A percentile compares a stretch with the other conserved stretches of the same genome.
phyloP scores from a whole-genome alignment of 2,888 invertebrate genomes.

The Mechanitis mazaeus region DNA sequence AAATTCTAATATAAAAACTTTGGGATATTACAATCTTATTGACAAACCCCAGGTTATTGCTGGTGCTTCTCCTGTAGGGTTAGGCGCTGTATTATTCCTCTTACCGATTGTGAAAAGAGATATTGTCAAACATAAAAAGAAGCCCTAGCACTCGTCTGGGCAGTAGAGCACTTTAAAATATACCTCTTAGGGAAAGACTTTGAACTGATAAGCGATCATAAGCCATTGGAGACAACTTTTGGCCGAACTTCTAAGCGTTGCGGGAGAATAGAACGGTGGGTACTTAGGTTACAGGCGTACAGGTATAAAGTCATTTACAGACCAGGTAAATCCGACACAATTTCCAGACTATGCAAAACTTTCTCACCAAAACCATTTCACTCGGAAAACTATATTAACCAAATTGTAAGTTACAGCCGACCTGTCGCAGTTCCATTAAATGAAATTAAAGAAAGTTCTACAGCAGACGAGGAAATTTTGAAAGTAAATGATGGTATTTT shows the following conservation, averaged over 20 bases:
- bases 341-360: constrained; percentile 27
- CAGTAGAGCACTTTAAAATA: constrained; percentile 29
- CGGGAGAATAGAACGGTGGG: constrained; percentile 36
- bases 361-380: neutral
- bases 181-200: constrained; percentile 35
- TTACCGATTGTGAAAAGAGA: constrained; percentile 22
- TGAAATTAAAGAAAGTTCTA: constrained; percentile 16
- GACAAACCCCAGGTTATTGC: constrained; percentile 32
- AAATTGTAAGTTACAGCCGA: constrained; percentile 18
- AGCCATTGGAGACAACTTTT: constrained; percentile 46
- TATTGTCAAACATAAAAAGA: constrained; percentile 35
- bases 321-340: constrained; percentile 36
- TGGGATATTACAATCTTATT: constrained; percentile 32
- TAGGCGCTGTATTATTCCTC: constrained; percentile 25
- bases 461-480: constrained; percentile 18
- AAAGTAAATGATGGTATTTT: constrained; percentile 19
- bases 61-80: constrained; percentile 33
- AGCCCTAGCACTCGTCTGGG: constrained; percentile 23
- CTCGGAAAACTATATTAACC: neutral
- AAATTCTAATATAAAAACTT: constrained; percentile 20
- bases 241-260: constrained; percentile 39
- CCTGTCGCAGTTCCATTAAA: constrained; percentile 18
- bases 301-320: constrained; percentile 34
- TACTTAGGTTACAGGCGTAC: constrained; percentile 31
- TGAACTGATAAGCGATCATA: constrained; percentile 40